phyloP scores from a whole-genome alignment of 92 coral and sea anemone species.

The Epizoanthus illoricatus region DNA sequence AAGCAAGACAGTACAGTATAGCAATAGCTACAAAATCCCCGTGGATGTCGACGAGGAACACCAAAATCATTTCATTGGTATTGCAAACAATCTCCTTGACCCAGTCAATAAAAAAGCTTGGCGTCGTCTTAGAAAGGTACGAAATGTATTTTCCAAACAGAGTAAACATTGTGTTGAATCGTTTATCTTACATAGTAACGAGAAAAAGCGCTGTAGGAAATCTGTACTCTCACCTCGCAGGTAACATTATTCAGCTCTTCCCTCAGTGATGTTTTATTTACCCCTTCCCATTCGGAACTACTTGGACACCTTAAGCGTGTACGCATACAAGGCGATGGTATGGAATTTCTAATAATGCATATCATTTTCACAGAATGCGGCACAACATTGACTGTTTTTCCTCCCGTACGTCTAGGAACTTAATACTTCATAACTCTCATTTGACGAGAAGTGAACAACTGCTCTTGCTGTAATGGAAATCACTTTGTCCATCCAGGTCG shows the following conservation, averaged over 20 bases:
- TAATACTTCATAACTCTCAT: too few species aligned
- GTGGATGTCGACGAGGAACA: background rate
- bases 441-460: too few species aligned
- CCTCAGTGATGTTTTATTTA: too few species aligned
- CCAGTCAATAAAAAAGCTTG: slow-evolving; percentile 15
- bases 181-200: background rate
- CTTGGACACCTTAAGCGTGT: too few species aligned
- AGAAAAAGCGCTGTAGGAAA: background rate
- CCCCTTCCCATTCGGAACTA: too few species aligned
- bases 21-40: background rate
- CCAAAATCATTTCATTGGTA: background rate
- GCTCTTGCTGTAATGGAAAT: background rate
- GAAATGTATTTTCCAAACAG: background rate
- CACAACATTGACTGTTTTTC: too few species aligned
- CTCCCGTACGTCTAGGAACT: too few species aligned
- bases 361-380: too few species aligned
- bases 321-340: too few species aligned
- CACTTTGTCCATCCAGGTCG: background rate
- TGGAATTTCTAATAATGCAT: too few species aligned
- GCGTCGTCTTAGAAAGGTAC: background rate
- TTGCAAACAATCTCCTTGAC: slow-evolving; percentile 3
- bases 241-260: too few species aligned
- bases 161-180: background rate
- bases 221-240: too few species aligned
- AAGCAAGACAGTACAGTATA: background rate